Percentiles rank a stretch among this genome's conserved stretches.
These are phyloP conservation scores for Zosterops borbonicus DNA, from an alignment of 2,113 vertebrate genomes.

Conservation along the genomic window DNA sequence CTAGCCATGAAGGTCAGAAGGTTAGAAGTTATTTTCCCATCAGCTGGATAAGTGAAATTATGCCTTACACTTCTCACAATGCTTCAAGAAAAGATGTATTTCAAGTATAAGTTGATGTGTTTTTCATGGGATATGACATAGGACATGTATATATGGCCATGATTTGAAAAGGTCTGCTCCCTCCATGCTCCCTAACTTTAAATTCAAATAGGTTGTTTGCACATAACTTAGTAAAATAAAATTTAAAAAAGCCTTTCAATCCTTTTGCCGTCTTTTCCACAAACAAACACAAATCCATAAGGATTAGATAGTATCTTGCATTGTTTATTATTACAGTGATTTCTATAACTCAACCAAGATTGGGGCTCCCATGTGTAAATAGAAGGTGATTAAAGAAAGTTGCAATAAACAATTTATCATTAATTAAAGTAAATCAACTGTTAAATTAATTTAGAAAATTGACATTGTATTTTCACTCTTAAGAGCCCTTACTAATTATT, in stretches of 20 bases:
- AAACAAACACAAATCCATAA: neutral
- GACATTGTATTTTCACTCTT: neutral
- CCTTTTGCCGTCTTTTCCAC: neutral
- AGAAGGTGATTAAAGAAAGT: slow-evolving; percentile 12
- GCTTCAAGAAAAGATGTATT: neutral
- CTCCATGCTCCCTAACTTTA: neutral
- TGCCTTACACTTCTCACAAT: neutral
- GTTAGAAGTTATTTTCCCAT: neutral
- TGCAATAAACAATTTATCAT: slow-evolving; percentile 25
- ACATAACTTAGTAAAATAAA: neutral
- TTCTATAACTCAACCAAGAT: neutral
- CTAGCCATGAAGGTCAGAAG: neutral
- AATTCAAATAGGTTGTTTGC: neutral
- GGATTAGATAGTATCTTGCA: neutral
- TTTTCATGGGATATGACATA: neutral
- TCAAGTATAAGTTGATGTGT: neutral
- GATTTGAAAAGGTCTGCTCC: neutral
- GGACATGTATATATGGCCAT: neutral
- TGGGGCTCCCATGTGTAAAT: neutral
- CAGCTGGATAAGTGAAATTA: neutral
- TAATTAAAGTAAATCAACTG: slow-evolving; percentile 38
- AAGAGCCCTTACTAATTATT: slow-evolving; percentile 3
- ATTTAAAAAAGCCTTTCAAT: neutral
- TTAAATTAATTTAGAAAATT: slow-evolving; percentile 47
- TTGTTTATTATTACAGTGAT: slow-evolving; percentile 8